phyloP scores from a whole-genome alignment of 2,113 vertebrate genomes.

The Sylvicapra grimmia region DNA sequence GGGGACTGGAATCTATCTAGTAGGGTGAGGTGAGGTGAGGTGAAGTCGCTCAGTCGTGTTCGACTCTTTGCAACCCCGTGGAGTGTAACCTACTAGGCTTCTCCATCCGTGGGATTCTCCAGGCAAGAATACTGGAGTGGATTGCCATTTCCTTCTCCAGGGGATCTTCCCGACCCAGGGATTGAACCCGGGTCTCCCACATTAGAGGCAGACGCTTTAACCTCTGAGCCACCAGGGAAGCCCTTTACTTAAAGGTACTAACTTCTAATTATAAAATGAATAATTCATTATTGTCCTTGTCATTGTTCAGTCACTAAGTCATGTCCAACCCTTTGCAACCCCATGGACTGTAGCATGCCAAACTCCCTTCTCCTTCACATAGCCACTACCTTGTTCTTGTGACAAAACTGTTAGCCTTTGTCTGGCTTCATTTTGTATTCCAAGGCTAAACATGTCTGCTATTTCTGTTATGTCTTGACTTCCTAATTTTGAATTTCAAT shows the following conservation, averaged over 20 bases:
- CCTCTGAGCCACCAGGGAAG: no score
- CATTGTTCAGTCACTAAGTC: not conserved
- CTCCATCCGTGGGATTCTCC: no score
- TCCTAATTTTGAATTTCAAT: not conserved
- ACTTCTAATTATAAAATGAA: not conserved
- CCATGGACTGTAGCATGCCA: not conserved
- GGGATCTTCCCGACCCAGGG: no score
- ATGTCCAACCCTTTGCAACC: not conserved
- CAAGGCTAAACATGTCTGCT: not conserved
- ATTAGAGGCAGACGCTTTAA: no score
- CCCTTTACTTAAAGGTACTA: not conserved
- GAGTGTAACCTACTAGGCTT: no score
- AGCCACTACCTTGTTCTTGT: not conserved
- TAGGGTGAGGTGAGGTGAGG: no score
- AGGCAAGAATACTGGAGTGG: no score
- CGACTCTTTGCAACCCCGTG: no score
- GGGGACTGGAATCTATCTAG: no score
- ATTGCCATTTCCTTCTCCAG: no score
- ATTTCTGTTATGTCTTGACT: not conserved
- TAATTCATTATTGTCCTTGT: not conserved
- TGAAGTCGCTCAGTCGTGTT: no score
- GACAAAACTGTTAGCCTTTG: not conserved
- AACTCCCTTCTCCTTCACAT: not conserved
- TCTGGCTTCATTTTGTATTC: not conserved
- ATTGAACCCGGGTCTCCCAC: no score